A percentile compares a stretch with the other conserved stretches of the same genome.
These are phyloP conservation scores for Coregonus ussuriensis DNA, from an alignment of 2,797 vertebrate species.

Conservation along the genomic window DNA sequence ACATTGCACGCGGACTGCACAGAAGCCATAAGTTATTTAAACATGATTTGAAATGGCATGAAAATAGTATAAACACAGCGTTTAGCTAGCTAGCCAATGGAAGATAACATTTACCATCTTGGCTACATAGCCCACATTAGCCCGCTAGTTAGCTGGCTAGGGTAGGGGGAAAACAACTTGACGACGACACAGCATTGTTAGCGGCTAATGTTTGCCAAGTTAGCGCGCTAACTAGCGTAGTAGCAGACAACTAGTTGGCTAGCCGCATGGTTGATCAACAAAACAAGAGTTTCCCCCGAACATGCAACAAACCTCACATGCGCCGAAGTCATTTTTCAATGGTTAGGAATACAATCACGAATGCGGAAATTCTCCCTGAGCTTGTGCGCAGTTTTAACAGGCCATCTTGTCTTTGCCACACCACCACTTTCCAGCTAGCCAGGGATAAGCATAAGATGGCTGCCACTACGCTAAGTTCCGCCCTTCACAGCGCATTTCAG, in stretches of 20 bases:
- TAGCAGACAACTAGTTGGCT: slow-evolving; percentile 31
- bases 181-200: slow-evolving; percentile 72
- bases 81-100: not conserved
- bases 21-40: not conserved
- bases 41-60: not conserved
- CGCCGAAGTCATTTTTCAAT: not conserved
- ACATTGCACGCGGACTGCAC: not conserved
- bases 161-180: slow-evolving; percentile 66
- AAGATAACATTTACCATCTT: slow-evolving; percentile 31
- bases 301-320: not conserved
- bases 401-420: slow-evolving; percentile 77
- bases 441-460: slow-evolving; percentile 79
- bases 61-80: no score
- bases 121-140: slow-evolving; percentile 72
- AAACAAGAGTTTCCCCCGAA: not conserved
- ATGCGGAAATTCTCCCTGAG: slow-evolving; percentile 54
- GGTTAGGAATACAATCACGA: slow-evolving; percentile 19
- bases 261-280: not conserved
- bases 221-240: slow-evolving; percentile 70
- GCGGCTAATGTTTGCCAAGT: slow-evolving; percentile 72
- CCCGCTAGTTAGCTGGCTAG: slow-evolving; percentile 78
- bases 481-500: slow-evolving; percentile 59
- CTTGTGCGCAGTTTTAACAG: slow-evolving; percentile 61
- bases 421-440: slow-evolving; percentile 73
- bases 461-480: slow-evolving; percentile 78